These are phyloP conservation scores for Diceros bicornis DNA, from an alignment of 2,797 vertebrate genomes.

Conservation along the genomic window DNA sequence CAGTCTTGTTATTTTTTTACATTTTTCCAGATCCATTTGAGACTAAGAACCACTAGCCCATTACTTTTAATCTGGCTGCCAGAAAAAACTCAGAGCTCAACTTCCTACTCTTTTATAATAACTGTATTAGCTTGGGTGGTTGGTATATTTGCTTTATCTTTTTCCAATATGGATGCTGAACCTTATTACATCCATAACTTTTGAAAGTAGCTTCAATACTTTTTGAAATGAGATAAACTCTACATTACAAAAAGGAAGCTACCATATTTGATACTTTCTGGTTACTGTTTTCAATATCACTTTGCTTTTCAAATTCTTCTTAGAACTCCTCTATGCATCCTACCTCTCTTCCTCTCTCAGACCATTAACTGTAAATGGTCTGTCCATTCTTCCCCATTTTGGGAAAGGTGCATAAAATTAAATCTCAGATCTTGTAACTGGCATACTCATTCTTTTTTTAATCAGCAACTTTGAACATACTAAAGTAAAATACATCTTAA, in stretches of 20 bases:
- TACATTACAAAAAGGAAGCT: conserved; percentile 46
- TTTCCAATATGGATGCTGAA: conserved; percentile 22
- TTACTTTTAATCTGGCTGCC: conserved; percentile 41
- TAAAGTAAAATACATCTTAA: conserved; percentile 42
- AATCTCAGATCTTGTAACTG: not conserved
- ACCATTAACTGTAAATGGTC: not conserved
- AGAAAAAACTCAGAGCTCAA: conserved; percentile 53
- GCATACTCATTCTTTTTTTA: conserved; percentile 6
- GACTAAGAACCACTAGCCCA: conserved; percentile 9
- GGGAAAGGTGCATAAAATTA: conserved; percentile 41
- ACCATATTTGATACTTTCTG: conserved; percentile 15
- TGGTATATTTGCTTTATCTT: conserved; percentile 17
- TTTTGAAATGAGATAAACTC: conserved; percentile 38
- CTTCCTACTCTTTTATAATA: conserved; percentile 30
- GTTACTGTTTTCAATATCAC: conserved; percentile 37
- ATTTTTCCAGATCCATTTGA: conserved; percentile 51
- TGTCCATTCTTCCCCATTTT: conserved; percentile 5
- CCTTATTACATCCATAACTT: conserved; percentile 23
- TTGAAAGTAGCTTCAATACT: conserved; percentile 52
- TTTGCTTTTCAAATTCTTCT: conserved; percentile 56
- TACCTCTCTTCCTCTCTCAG: not conserved
- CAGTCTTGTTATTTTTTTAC: conserved; percentile 52
- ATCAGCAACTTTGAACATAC: not conserved
- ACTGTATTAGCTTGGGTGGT: not conserved
- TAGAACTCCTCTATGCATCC: not conserved